A percentile compares a stretch with the other conserved stretches of the same genome.
Evolutionary conservation across 2,888 invertebrate genomes (phyloP).

Genomic region (Onchidella celtica): DNA sequence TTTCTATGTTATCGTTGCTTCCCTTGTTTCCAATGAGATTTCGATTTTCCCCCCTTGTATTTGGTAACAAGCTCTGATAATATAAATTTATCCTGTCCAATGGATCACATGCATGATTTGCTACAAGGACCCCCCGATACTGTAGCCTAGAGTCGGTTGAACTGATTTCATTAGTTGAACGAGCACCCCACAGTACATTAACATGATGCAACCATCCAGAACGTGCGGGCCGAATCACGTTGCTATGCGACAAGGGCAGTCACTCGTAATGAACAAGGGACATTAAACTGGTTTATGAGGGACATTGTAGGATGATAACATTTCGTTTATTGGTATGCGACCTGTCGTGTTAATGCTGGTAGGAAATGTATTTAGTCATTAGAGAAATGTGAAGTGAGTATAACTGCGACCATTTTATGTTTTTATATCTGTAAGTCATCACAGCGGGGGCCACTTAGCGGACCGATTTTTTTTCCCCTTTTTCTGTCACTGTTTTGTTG

Average conservation of each 20-base stretch:
- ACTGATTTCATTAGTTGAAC: constrained; percentile 31
- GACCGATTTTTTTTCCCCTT: too few relatives aligned
- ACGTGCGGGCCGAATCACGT: background rate
- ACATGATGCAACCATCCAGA: background rate
- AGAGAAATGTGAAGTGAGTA: too few relatives aligned
- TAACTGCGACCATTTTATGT: too few relatives aligned
- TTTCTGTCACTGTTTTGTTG: too few relatives aligned
- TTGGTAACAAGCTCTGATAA: background rate
- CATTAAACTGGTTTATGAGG: too few relatives aligned
- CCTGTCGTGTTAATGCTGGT: too few relatives aligned
- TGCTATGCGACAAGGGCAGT: background rate
- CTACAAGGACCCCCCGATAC: background rate
- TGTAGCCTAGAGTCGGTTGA: background rate
- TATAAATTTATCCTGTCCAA: background rate
- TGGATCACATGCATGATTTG: constrained; percentile 13
- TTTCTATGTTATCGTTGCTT: background rate
- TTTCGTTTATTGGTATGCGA: too few relatives aligned
- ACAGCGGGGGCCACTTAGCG: too few relatives aligned
- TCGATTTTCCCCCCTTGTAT: background rate
- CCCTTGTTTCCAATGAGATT: background rate
- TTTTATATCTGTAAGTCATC: too few relatives aligned
- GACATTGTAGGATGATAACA: too few relatives aligned
- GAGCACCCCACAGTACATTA: background rate
- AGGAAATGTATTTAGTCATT: too few relatives aligned
- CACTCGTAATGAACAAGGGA: background rate